These are phyloP conservation scores for Tapirus indicus DNA, from an alignment of 2,797 vertebrate genomes.

Conservation along the genomic window DNA sequence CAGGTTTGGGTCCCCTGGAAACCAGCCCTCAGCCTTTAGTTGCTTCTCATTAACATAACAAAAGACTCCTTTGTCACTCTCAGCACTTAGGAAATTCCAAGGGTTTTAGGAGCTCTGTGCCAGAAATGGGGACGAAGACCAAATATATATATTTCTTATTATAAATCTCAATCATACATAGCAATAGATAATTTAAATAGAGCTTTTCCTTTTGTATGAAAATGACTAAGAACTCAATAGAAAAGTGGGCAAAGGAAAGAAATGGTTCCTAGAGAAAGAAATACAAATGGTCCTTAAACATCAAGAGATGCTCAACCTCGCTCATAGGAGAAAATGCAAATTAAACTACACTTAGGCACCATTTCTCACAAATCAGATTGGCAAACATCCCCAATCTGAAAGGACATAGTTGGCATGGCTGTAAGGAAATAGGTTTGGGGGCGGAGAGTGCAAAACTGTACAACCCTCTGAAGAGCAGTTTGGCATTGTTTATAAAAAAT, in stretches of 20 bases:
- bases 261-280: not conserved
- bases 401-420: not conserved
- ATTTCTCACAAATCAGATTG: not conserved
- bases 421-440: not conserved
- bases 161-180: not conserved
- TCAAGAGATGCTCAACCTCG: not conserved
- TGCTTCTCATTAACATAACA: not conserved
- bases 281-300: not conserved
- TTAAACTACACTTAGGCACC: not conserved
- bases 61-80: not conserved
- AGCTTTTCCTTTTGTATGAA: not conserved
- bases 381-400: not conserved
- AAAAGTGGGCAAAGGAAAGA: not conserved
- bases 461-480: not conserved
- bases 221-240: not conserved
- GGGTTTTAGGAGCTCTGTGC: not conserved
- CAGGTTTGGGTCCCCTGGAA: not conserved
- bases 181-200: not conserved
- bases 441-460: not conserved
- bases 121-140: not conserved
- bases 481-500: not conserved
- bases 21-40: not conserved
- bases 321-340: not conserved
- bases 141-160: not conserved
- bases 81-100: not conserved